Percentiles rank a stretch among this genome's conserved stretches.
phyloP scores from a whole-genome alignment of 2,797 vertebrate species.

The Notolepis coatsorum region DNA sequence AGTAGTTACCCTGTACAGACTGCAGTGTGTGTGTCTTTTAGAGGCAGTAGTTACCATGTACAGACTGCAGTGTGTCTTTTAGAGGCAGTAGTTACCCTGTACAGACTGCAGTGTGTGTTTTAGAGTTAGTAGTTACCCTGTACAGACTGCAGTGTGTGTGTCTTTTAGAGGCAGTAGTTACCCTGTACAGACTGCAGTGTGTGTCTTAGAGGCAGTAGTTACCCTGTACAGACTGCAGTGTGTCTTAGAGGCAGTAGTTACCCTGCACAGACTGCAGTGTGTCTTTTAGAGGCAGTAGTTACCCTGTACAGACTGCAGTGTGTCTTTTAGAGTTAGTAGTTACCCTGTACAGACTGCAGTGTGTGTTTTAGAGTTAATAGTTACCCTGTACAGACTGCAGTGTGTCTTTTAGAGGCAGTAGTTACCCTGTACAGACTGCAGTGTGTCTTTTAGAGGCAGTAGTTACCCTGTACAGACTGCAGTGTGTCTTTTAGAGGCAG shows the following conservation, averaged over 20 bases:
- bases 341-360: neutral
- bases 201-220: neutral
- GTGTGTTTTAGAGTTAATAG: neutral
- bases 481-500: conserved; percentile 8
- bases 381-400: too few species aligned
- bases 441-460: neutral
- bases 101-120: neutral
- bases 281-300: neutral
- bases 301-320: too few species aligned
- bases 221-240: too few species aligned
- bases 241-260: neutral
- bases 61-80: too few species aligned
- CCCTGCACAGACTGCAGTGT: neutral
- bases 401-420: conserved; percentile 3
- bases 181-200: neutral
- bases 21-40: neutral
- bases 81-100: neutral
- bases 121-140: too few species aligned
- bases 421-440: neutral
- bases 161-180: neutral
- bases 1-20: neutral
- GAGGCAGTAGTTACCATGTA: too few species aligned
- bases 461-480: too few species aligned
- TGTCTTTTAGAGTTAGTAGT: neutral
- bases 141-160: too few species aligned